A percentile compares a stretch with the other conserved stretches of the same genome.
These are phyloP conservation scores for Bovichtus diacanthus DNA, from an alignment of 2,797 vertebrate genomes.

Conservation along the genomic window DNA sequence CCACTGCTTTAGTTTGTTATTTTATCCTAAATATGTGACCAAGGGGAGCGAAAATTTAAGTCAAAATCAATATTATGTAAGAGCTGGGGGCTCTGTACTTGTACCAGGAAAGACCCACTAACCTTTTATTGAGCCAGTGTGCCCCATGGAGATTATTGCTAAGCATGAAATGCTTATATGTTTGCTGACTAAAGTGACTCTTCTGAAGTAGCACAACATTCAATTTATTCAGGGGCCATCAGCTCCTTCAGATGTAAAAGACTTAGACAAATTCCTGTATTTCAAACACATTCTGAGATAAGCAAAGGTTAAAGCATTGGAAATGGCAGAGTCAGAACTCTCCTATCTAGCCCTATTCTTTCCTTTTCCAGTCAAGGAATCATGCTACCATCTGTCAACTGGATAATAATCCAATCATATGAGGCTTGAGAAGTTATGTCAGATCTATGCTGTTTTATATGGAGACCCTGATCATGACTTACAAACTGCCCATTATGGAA, in stretches of 20 bases:
- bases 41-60: background rate
- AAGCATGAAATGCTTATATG: constrained; percentile 37
- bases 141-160: constrained; percentile 42
- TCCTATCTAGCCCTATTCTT: background rate
- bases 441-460: background rate
- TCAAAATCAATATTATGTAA: constrained; percentile 28
- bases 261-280: constrained; percentile 16
- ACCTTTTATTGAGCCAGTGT: constrained; percentile 48
- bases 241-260: constrained; percentile 16
- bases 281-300: background rate
- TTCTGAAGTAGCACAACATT: constrained; percentile 31
- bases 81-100: constrained; percentile 8
- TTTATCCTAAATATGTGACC: constrained; percentile 2
- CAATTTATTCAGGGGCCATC: constrained; percentile 9
- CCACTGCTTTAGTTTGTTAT: constrained; percentile 5
- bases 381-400: background rate
- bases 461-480: background rate
- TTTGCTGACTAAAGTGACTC: constrained; percentile 45
- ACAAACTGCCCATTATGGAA: background rate
- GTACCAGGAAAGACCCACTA: constrained; percentile 27
- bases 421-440: background rate
- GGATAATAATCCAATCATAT: background rate
- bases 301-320: background rate
- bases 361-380: constrained; percentile 8
- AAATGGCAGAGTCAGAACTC: background rate